Evolutionary conservation across 2,888 invertebrate genomes (phyloP).

Genomic region (Desoria tigrina): DNA sequence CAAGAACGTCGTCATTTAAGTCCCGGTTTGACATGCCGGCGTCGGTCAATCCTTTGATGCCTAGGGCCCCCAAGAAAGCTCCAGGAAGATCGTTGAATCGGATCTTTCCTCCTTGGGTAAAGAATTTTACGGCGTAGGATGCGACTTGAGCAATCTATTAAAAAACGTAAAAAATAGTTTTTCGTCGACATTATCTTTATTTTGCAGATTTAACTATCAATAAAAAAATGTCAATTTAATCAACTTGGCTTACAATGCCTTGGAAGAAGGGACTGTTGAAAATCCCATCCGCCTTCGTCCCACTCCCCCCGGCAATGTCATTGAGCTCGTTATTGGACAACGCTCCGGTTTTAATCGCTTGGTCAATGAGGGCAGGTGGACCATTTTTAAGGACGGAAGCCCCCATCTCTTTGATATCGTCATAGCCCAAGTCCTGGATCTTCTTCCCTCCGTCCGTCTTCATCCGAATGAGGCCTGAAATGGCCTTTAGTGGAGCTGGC

Average conservation of each 20-base stretch:
- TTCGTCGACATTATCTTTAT: no score
- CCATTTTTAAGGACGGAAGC: constrained; percentile 42
- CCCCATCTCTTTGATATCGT: constrained; percentile 38
- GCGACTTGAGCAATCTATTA: constrained; percentile 46
- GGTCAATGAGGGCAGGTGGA: constrained; percentile 42
- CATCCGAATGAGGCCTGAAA: constrained; percentile 28
- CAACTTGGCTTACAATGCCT: constrained; percentile 40
- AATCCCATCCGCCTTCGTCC: constrained; percentile 11
- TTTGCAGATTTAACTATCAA: background rate
- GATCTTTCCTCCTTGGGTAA: constrained; percentile 37
- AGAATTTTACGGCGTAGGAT: constrained; percentile 39
- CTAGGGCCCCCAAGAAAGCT: constrained; percentile 48
- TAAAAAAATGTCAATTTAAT: background rate
- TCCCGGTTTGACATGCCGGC: constrained; percentile 41
- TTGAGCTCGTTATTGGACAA: constrained; percentile 33
- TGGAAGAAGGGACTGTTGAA: constrained; percentile 39
- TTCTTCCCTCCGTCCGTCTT: constrained; percentile 30
- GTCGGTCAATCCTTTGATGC: constrained; percentile 43
- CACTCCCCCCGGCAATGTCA: constrained; percentile 31
- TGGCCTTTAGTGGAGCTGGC: constrained; percentile 44
- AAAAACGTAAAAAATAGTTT: constrained; percentile 1
- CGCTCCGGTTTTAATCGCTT: constrained; percentile 33
- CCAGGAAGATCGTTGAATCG: constrained; percentile 40
- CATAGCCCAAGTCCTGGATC: constrained; percentile 21
- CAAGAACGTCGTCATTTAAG: constrained; percentile 34